Evolutionary conservation across 2,797 vertebrate genomes (phyloP).

Genomic region (Vespertilio murinus): DNA sequence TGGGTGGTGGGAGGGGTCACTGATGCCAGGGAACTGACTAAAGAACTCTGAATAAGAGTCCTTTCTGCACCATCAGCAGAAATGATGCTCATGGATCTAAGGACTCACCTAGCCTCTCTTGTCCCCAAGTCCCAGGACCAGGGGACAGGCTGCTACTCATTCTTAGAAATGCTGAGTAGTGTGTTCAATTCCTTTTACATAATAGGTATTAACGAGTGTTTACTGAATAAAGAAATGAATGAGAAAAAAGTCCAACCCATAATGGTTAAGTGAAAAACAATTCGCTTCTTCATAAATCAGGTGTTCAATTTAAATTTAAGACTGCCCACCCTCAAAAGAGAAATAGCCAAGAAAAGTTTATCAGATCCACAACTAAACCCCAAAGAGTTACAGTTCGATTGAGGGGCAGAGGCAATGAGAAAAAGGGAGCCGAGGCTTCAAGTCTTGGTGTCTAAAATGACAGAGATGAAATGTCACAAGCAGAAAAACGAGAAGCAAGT

Average conservation of each 20-base stretch:
- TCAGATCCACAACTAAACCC: not conserved
- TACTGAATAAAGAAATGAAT: not conserved
- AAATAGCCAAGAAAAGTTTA: not conserved
- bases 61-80: not conserved
- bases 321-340: not conserved
- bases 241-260: not conserved
- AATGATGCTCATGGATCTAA: not conserved
- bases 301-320: slow-evolving; percentile 11
- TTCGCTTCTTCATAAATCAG: not conserved
- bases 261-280: not conserved
- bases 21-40: not conserved
- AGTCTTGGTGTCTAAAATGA: not conserved
- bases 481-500: not conserved
- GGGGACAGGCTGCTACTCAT: not conserved
- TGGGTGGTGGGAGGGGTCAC: not conserved
- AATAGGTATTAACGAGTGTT: not conserved
- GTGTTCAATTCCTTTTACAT: not conserved
- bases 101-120: not conserved
- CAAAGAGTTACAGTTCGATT: not conserved
- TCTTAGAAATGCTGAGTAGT: not conserved
- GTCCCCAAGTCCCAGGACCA: not conserved
- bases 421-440: not conserved
- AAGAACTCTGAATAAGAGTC: not conserved
- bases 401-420: not conserved
- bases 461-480: not conserved